Conservation (phyloP, 2,113 vertebrate genomes). For the Sorex fumeus region DNA sequence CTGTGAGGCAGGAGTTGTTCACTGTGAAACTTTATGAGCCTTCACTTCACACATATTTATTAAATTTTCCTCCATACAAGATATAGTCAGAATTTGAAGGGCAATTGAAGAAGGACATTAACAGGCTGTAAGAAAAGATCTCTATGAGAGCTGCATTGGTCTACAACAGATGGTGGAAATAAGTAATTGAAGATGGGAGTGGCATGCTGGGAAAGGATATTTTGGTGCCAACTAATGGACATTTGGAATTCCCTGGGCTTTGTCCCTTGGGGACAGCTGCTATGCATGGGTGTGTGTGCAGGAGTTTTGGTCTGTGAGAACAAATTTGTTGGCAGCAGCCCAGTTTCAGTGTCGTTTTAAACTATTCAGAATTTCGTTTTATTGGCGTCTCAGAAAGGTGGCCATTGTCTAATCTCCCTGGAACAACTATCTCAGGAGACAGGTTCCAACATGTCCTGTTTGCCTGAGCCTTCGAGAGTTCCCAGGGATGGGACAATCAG, state of each 20-base stretch:
- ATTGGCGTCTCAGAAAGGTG: slow-evolving; percentile 71
- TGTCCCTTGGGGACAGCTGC: not conserved
- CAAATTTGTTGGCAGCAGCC: slow-evolving; percentile 59
- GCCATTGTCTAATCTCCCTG: slow-evolving; percentile 64
- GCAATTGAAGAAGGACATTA: not conserved
- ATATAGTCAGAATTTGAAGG: not conserved
- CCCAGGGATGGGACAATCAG: slow-evolving; percentile 10
- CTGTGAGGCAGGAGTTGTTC: not conserved
- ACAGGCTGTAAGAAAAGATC: not conserved
- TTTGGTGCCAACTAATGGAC: not conserved
- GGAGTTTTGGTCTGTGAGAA: slow-evolving; percentile 7
- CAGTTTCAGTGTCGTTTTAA: slow-evolving; percentile 66
- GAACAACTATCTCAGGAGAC: not conserved
- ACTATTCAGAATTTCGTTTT: slow-evolving; percentile 63
- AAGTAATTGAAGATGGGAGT: not conserved
- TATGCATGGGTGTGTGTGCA: not conserved
- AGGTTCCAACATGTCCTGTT: slow-evolving; percentile 70
- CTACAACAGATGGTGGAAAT: not conserved
- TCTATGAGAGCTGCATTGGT: not conserved
- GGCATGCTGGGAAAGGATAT: not conserved
- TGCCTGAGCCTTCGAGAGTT: slow-evolving; percentile 23
- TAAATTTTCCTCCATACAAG: not conserved
- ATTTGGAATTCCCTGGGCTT: slow-evolving; percentile 1
- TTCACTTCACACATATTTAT: not conserved
- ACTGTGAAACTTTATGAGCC: not conserved